Base-by-base conservation (phyloP, 2,888 invertebrate genomes). In the Ophioninae sp. region DNA sequence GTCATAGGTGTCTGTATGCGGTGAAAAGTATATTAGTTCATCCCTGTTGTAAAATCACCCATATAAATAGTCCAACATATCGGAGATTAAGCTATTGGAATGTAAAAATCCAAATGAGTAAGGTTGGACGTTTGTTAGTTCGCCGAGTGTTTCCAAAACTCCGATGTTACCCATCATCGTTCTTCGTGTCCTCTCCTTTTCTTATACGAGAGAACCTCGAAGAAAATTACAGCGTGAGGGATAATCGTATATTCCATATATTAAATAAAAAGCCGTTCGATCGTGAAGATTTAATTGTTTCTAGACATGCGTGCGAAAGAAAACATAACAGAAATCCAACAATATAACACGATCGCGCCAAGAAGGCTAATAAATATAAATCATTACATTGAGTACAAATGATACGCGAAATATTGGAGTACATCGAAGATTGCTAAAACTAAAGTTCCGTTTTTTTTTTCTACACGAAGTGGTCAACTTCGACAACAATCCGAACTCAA, bases 231-330 rank as follows among this genome's bases (percentile, higher is more conserved):
- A 50, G 17, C 50, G 50, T 50, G 50, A 50, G 50, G 50, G 17
- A 50, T 50, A 50, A 50, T 50, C 50, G 50, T 13, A 50, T 17
- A 50, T 17, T 50, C 50, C 17, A 50, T 10, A 10, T 10, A 50
- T 17, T 50, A 8, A 8, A 17, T 10, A 50, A 50, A 50, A 50
- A 50, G 17, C 17, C 50, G 50, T 50, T 50, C 50, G 50, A 50
- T 68, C 50, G 30, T 8, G 50, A 68, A 68, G 50, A 23, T 68
- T 68, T 68, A 68, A 68, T 68, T 13, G 13, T 23, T 44, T 44
- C 21, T 6, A 50, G 17, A 68, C 68, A 23, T 21, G 41, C 68
- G 39, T 68, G 44, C 44, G 17, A 23, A 68, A 23, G 5, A 13
- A 44, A 67, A 41, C 41, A 67, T 44, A 68, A 68, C 23, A 50